phyloP scores from a whole-genome alignment of 1,140 invertebrate species.

The Drosophila aff. region DNA sequence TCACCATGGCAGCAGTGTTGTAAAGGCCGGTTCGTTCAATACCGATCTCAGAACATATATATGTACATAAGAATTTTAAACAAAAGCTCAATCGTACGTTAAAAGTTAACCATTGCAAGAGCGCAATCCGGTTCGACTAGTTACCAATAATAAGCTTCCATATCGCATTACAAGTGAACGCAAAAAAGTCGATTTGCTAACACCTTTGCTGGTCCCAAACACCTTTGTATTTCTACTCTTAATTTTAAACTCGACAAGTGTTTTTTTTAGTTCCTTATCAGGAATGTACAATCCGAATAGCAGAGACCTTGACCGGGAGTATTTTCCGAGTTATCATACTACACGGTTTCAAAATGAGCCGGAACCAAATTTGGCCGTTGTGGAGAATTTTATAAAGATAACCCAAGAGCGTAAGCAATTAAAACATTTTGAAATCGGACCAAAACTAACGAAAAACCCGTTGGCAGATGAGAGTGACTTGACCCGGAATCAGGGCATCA shows the following conservation, averaged over 20 bases:
- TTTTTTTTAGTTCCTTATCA: slow-evolving; percentile 29
- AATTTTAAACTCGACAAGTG: background rate
- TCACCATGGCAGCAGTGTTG: slow-evolving; percentile 4
- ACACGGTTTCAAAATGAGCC: slow-evolving; percentile 52
- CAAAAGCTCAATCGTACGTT: slow-evolving; percentile 15
- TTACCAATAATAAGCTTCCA: slow-evolving; percentile 1
- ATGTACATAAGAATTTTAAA: background rate
- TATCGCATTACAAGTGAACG: slow-evolving; percentile 13
- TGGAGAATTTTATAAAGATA: slow-evolving; percentile 45
- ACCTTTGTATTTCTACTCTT: slow-evolving; percentile 17
- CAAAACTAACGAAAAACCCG: background rate
- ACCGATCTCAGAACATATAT: background rate
- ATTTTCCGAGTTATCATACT: slow-evolving; percentile 62
- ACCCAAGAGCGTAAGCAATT: slow-evolving; percentile 51
- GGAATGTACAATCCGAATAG: slow-evolving; percentile 59
- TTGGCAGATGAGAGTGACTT: slow-evolving; percentile 48
- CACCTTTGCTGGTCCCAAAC: background rate
- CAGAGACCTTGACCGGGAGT: slow-evolving; percentile 58
- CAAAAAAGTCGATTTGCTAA: background rate
- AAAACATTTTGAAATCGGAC: background rate
- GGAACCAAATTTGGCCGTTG: slow-evolving; percentile 51
- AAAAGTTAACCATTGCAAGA: slow-evolving; percentile 1
- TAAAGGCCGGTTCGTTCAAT: background rate
- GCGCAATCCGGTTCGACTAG: slow-evolving; percentile 21
- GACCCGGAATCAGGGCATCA: slow-evolving; percentile 12